Base-by-base conservation (phyloP, 2,888 invertebrate genomes). In the Subacronicta megacephala region DNA sequence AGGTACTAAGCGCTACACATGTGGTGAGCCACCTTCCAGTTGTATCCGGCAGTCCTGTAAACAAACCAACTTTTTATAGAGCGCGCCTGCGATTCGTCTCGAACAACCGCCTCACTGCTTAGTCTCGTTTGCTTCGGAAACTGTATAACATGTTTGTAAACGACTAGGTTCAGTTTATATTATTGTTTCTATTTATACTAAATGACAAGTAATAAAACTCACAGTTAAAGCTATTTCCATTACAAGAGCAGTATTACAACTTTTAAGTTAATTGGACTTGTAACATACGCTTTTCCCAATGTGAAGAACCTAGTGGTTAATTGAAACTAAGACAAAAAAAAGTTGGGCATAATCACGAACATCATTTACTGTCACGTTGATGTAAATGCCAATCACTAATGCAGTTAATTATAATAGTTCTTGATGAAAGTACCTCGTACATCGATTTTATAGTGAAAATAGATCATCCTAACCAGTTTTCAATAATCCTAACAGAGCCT, bases 41-140 rank as follows among this genome's bases (percentile, higher is more conserved):
- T 88, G 85, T 85, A 91, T 92, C 90, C 92, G 84, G 87, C 81
- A 75, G 75, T 77, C 80, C 70, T 82, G 85, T 93, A 92, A 92
- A 93, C 91, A 92, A 85, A 86, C 86, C 59, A 78, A 88, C 87
- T 92, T 92, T 92, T 93, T 92, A 92, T 92, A 92, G 91, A 88
- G 82, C 82, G 77, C 69, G 90, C 80, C 89, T 88, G 90, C 83
- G 77, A 79, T 88, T 83, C 86, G 85, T 90, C 90, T 89, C 84
- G 77, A 82, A 72, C 82, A 78, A 79, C 73, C 77, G 67, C 72
- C 79, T 75, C 58, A 53, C 77, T 77, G 78, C 76, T 80, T 77
- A 82, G 73, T 82, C 77, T 78, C 80, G 77, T 80, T 78, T 77
- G 68, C 72, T 73, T 70, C 72, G 66, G 66, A 82, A 82, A 78